Percentiles rank a stretch among this genome's conserved stretches.
Evolutionary conservation across 2,797 vertebrate genomes (phyloP).

Genomic region (Helicolenus hilgendorfi): DNA sequence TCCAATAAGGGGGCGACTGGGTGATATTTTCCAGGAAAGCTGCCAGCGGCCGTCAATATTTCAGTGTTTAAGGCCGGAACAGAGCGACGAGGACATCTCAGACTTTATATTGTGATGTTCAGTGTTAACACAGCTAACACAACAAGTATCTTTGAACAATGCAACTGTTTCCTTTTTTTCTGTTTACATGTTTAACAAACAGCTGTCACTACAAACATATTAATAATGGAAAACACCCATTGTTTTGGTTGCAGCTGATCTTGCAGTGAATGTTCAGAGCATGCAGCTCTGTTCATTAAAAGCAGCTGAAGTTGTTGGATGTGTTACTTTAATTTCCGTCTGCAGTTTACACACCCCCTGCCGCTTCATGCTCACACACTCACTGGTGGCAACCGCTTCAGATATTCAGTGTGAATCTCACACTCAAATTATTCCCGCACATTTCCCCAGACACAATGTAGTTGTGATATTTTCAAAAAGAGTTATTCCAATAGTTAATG

Average conservation of each 20-base stretch:
- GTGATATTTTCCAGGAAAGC: conserved; percentile 44
- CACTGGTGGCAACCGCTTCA: neutral
- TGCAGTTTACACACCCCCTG: neutral
- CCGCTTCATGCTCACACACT: neutral
- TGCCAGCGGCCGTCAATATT: conserved; percentile 45
- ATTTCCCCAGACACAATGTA: neutral
- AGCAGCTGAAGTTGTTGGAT: neutral
- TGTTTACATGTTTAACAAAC: conserved; percentile 4
- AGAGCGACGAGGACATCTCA: neutral
- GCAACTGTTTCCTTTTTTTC: conserved; percentile 4
- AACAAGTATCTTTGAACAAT: neutral
- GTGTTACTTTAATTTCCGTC: neutral
- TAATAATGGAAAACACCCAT: neutral
- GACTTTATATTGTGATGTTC: neutral
- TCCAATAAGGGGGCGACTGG: neutral
- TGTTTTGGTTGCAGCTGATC: neutral
- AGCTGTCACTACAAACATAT: neutral
- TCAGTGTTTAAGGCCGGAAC: conserved; percentile 17
- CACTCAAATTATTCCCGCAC: neutral
- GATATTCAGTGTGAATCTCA: neutral
- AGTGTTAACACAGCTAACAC: conserved; percentile 10
- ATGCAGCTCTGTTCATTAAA: neutral
- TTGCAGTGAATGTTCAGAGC: neutral
- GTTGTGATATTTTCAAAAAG: neutral
- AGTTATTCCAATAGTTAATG: neutral